Evolutionary conservation across 64 coral and sea anemone genomes (phyloP).

Genomic region (Porites lutea): DNA sequence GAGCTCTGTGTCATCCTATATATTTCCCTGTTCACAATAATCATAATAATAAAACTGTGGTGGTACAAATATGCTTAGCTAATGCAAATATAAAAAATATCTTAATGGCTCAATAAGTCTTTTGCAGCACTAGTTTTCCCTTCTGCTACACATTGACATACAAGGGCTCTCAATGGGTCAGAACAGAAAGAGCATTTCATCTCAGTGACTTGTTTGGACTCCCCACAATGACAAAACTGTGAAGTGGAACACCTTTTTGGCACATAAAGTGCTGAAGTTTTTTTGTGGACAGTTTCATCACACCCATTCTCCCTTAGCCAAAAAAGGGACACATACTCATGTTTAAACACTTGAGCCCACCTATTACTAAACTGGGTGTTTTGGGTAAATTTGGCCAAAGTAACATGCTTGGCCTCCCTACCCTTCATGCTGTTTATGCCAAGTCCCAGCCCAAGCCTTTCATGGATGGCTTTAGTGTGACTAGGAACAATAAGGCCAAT

Average conservation of each 20-base stretch:
- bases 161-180: not conserved
- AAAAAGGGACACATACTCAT: too few relatives aligned
- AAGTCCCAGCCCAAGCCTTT: constrained; percentile 48
- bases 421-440: constrained; percentile 62
- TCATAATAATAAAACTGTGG: too few relatives aligned
- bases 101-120: too few relatives aligned
- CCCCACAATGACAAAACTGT: constrained; percentile 58
- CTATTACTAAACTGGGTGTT: too few relatives aligned
- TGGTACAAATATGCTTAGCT: too few relatives aligned
- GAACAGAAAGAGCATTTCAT: constrained; percentile 35
- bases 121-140: too few relatives aligned
- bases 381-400: too few relatives aligned
- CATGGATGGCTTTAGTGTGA: constrained; percentile 46
- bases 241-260: constrained; percentile 19
- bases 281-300: not conserved
- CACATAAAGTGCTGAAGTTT: too few relatives aligned
- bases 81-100: too few relatives aligned
- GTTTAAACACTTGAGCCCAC: too few relatives aligned
- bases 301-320: not conserved
- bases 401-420: constrained; percentile 74
- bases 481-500: constrained; percentile 71
- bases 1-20: too few relatives aligned
- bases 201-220: constrained; percentile 19
- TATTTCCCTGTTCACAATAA: too few relatives aligned
- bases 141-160: constrained; percentile 9